phyloP scores from a whole-genome alignment of 2,888 invertebrate genomes.

The Drosophila pegasa region DNA sequence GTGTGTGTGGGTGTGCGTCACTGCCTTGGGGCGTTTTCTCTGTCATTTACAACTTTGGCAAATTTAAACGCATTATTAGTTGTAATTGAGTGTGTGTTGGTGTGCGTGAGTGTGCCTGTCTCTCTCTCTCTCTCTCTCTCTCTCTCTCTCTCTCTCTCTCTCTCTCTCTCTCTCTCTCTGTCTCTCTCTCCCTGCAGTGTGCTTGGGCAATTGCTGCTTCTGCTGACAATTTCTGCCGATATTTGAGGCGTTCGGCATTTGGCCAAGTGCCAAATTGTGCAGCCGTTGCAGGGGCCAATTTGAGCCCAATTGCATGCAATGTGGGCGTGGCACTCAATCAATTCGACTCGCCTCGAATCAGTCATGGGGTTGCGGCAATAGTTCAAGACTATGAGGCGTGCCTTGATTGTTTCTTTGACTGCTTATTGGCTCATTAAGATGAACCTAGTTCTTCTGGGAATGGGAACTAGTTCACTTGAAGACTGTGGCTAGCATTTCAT shows the following conservation, averaged over 20 bases:
- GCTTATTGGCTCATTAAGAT: background rate
- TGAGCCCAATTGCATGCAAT: background rate
- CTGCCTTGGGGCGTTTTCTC: slow-evolving; percentile 12
- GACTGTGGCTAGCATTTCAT: too few relatives aligned
- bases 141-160: background rate
- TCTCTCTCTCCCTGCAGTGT: background rate
- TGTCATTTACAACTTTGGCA: slow-evolving; percentile 36
- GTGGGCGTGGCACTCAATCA: slow-evolving; percentile 3
- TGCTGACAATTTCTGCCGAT: slow-evolving; percentile 11
- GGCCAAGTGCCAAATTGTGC: slow-evolving; percentile 32
- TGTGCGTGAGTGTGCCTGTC: slow-evolving; percentile 4
- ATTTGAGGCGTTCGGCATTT: slow-evolving; percentile 13
- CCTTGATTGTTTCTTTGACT: background rate
- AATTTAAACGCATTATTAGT: slow-evolving; percentile 47
- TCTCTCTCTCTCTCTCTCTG: background rate
- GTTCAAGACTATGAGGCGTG: background rate
- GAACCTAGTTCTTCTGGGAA: background rate
- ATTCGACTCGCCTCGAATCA: background rate
- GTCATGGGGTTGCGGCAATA: slow-evolving; percentile 10
- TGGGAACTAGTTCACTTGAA: background rate
- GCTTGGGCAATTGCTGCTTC: slow-evolving; percentile 23
- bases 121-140: background rate
- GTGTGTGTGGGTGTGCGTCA: slow-evolving; percentile 1
- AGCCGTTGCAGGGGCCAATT: slow-evolving; percentile 9
- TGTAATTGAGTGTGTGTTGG: slow-evolving; percentile 37